Base-by-base conservation (phyloP, 2,888 invertebrate species). In the Nomada fabriciana region DNA sequence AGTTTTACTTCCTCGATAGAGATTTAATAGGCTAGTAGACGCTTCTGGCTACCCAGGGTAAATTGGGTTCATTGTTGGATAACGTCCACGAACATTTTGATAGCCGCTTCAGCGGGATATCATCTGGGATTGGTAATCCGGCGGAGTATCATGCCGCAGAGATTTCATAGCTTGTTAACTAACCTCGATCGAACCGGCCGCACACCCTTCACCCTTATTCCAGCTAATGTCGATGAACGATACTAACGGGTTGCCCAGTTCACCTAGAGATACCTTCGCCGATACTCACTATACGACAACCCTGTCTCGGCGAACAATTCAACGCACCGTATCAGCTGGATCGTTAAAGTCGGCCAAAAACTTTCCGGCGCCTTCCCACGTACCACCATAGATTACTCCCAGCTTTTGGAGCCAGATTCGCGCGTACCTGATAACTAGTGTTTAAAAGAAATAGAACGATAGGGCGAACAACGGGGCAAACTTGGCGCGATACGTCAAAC, bases 121-220 rank as follows among this genome's bases (percentile, higher is more conserved):
- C 74, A 73, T 60, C 60, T 23, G 25, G 43, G 43, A 69, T 42
- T 73, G 23, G 73, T 77, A 70, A 79, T 69, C 52, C 60, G 57
- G 50, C 29, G 25, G 65, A 25, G 65, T 77, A 68, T 76, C 76
- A 57, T 42, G 7, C 50, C 60, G 20, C 61, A 60, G 76, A 64
- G 71, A 83, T 63, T 80, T 83, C 69, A 20, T 65, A 74, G 47
- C 13, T n/a, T 57, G 50, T 68, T 72, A 71, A 80, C 52, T 68
- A 76, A 72, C 61, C 71, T 53, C 43, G 15, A 20, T 20, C 43
- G 25, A 53, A 23, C 29, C 64, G 9, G 52, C 61, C 53, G 11
- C 64, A 42, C 55, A 20, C 36, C 68, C 43, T 55, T 52, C 65
- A 23, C 15, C 29, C 77, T 69, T 64, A 50, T 73, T 69, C 36